Evolutionary conservation across 2,113 vertebrate species (phyloP).

Genomic region (Tapirus terrestris): DNA sequence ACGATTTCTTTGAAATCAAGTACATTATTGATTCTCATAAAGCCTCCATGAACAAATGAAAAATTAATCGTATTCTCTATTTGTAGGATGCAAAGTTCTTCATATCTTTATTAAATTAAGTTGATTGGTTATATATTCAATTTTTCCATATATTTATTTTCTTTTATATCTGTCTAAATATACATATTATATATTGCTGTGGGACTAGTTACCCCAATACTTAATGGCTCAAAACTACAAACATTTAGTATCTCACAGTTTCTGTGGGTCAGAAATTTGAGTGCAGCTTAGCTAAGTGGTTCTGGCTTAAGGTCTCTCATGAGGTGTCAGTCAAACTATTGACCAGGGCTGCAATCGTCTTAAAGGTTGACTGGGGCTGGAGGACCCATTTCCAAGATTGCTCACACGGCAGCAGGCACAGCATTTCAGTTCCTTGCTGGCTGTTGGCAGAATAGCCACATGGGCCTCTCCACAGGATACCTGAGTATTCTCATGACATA

Average conservation of each 20-base stretch:
- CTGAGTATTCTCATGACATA: neutral
- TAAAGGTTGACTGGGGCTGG: neutral
- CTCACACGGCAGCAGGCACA: neutral
- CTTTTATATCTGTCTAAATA: conserved; percentile 22
- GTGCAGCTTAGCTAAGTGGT: neutral
- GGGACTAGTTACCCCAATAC: neutral
- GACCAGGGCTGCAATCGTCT: neutral
- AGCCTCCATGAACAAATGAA: neutral
- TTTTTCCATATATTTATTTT: conserved; percentile 14
- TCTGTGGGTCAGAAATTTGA: conserved; percentile 41
- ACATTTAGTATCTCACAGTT: neutral
- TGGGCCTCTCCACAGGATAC: neutral
- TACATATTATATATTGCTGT: conserved; percentile 20
- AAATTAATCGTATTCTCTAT: conserved; percentile 46
- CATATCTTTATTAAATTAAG: neutral
- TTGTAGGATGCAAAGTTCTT: conserved; percentile 10
- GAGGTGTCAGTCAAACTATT: neutral
- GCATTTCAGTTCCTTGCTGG: neutral
- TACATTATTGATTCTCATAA: neutral
- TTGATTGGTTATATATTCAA: conserved; percentile 21
- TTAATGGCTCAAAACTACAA: neutral
- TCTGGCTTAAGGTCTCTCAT: neutral
- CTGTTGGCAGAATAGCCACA: neutral
- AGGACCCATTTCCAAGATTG: neutral
- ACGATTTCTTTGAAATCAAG: conserved; percentile 42